These are phyloP conservation scores for Mesoligia furuncula DNA, from an alignment of 2,888 invertebrate species.

Conservation along the genomic window DNA sequence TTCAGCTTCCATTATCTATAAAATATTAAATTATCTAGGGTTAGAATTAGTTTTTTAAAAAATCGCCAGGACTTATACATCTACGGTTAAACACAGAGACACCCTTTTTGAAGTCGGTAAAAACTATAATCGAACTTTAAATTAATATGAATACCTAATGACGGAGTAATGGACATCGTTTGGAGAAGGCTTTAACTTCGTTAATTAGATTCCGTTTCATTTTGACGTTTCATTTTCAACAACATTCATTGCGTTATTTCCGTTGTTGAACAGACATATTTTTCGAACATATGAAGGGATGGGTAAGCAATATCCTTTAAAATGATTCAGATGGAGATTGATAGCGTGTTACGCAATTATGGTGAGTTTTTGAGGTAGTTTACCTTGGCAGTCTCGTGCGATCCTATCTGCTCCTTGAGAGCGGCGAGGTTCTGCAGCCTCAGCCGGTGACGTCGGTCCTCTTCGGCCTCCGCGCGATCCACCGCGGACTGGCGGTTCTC, in stretches of 20 bases:
- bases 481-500: conserved; percentile 91
- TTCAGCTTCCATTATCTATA: conserved; percentile 91
- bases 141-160: background rate
- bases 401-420: conserved; percentile 86
- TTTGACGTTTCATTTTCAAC: no score
- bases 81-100: background rate
- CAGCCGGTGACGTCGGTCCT: conserved; percentile 82
- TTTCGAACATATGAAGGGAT: no score
- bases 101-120: background rate
- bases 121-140: background rate
- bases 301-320: no score
- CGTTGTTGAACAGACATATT: no score
- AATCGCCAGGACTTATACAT: background rate
- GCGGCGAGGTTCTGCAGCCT: conserved; percentile 85
- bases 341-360: no score
- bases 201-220: background rate
- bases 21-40: background rate
- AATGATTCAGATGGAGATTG: no score
- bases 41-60: background rate
- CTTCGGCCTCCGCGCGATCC: conserved; percentile 87
- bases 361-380: background rate
- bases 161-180: background rate
- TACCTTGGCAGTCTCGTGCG: conserved; percentile 86
- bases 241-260: no score
- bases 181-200: background rate